Base-by-base conservation (phyloP, 2,797 vertebrate genomes). In the Pseudotriccus pelzelni region DNA sequence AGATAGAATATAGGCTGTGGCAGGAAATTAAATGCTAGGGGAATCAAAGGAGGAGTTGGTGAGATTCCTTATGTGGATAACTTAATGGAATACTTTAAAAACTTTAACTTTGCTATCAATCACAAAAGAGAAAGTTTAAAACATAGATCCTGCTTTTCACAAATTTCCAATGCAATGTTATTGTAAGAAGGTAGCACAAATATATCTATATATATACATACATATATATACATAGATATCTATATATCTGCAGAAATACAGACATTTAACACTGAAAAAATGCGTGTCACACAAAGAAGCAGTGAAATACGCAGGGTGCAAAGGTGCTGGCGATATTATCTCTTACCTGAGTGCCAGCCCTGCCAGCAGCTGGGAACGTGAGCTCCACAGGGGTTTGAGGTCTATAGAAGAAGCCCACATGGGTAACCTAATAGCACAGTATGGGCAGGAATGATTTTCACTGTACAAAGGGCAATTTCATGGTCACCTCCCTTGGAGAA, bases 401-500 rank as follows among this genome's bases (percentile, higher is more conserved):
- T 80, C 92, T 62, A 22, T 53, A 92, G 72, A 83, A 89, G 86
- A 74, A 92, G 84, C 56, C 72, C 37, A 6, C 14, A 25, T 19
- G 34, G 34, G 92, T 77, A 94, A 94, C 46, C 78, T 58, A 89
- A 96, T 89, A 96, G 72, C 0, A 4, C 75, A 84, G 82, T 46
- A 93, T 3, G 91, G 92, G 49, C 84, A 93, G 75, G 72, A 90
- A 67, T 16, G 84, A 9, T 72, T 95, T 89, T 74, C 73, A 78
- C 37, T 68, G 60, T 24, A 94, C 93, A 96, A 95, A 96, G 84
- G 72, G 79, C 68, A 92, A 94, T 93, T 93, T 94, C 84, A 94
- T 95, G 92, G 81, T 62, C 73, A 81, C 78, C 50, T 92, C 72
- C 64, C 77, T 92, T 15, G 60, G 68, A 95, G 80, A 82, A 69